Evolutionary conservation across 2,113 vertebrate genomes (phyloP), one percentile per base, ranked within the genome.

Genomic region (Dryoscopus gambensis): DNA sequence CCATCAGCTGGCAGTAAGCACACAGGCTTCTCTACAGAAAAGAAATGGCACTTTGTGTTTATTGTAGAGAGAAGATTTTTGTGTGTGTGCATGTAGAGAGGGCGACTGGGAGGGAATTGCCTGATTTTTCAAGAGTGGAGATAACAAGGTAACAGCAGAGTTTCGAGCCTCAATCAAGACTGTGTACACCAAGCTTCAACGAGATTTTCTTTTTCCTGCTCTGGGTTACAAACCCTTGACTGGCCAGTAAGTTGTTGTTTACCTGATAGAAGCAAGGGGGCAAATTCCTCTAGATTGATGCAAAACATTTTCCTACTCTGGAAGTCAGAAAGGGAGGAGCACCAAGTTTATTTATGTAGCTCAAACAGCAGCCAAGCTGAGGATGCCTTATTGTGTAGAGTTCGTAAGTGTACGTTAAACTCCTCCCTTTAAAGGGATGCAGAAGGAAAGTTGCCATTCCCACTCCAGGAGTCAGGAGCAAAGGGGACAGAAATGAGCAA

Each of bases 241-340:
- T 35, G n/a, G 40, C 23, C 37, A 46, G 84, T 10, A 75, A 76
- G 89, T 63, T 94, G 27, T 71, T 97, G 96, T 97, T 97, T 97
- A 97, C 97, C 96, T 94, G 87, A 22, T 24, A 71, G 76, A 93
- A 97, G 82, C 68, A 90, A 95, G 77, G 96, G 96, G 91, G 94
- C 96, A 97, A 97, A 97, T 97, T 97, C 97, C 97, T 96, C 93
- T 56, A 74, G 57, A 84, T 64, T 47, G 62, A 84, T 93, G 84
- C 91, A 94, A 74, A 86, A 84, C 74, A 40, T 71, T 90, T 70
- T 96, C 90, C 71, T 87, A 52, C 77, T 84, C 91, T 90, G 78
- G 91, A 95, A 89, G 88, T 89, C 84, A 80, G 64, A 57, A 81
- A 89, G 90, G 88, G 95, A 95, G 94, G 71, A 86, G 82, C 67